Evolutionary conservation across 2,113 vertebrate genomes (phyloP).

Genomic region (Gopherus flavomarginatus): DNA sequence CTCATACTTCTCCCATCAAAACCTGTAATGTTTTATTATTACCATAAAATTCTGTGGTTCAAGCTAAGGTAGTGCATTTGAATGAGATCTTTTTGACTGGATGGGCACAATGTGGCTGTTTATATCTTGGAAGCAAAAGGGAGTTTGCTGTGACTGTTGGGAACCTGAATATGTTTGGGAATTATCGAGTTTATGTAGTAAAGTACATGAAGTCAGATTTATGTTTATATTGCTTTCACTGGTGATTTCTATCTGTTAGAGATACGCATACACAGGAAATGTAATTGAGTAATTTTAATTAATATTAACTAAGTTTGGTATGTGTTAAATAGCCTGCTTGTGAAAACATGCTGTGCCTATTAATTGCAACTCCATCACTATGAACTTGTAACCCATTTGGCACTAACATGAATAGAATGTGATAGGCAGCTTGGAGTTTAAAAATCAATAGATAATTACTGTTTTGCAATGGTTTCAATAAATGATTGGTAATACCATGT

Average conservation of each 20-base stretch:
- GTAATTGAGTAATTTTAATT: background rate
- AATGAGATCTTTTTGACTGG: background rate
- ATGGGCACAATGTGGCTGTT: background rate
- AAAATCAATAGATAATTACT: background rate
- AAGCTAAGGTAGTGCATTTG: background rate
- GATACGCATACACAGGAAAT: background rate
- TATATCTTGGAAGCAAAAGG: background rate
- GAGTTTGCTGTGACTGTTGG: background rate
- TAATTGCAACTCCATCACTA: background rate
- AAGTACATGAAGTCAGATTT: background rate
- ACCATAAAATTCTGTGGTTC: background rate
- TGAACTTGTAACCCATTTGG: background rate
- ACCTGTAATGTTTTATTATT: background rate
- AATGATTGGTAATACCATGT: background rate
- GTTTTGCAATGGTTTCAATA: background rate
- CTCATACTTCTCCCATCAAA: background rate
- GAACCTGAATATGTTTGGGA: background rate
- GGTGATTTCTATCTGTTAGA: background rate
- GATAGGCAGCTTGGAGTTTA: background rate
- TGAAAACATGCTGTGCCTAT: background rate
- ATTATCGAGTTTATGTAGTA: background rate
- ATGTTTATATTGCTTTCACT: background rate
- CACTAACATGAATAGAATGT: background rate
- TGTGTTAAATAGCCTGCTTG: background rate
- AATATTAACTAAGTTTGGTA: background rate